Evolutionary conservation across 2,797 vertebrate genomes (phyloP), one percentile per base, ranked within the genome.

Genomic region (Tachyglossus aculeatus): DNA sequence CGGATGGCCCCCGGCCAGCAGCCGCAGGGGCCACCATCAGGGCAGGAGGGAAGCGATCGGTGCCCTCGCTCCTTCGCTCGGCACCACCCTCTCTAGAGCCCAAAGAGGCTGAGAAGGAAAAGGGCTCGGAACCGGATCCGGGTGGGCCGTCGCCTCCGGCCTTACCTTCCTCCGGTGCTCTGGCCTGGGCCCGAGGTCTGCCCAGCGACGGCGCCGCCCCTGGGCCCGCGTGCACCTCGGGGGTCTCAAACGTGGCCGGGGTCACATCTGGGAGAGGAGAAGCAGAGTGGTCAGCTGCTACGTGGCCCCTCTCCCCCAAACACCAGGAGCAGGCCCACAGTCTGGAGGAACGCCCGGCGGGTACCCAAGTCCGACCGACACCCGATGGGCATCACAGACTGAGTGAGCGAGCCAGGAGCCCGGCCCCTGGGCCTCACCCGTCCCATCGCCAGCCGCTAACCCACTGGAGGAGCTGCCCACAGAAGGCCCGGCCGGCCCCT

Each of bases 231-330:
- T 70, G 88, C 7, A 93, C 95, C 44, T 96, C 94, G 15, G 98
- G 98, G 1, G 98, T 99, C 90, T 98, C 97, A 91, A 99, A 99
- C 0, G 95, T 95, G 27, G 96, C 95, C 25, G 98, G 98, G 4
- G 97, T 98, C 76, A 96, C 94, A 82, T 98, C 97, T 99, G 57
- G 39, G 37, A 19, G 15, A 36, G 37, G 9, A 60, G 9, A 22
- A 24, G 6, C 1, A 3, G 25, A 55, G 4, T 6, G 1, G 1
- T 16, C 27, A 54, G 56, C 1, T 27, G 38, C 2, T 18, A 1
- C 29, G 9, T 3, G 32, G 25, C n/a, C 33, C 24, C 11, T 29
- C 38, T 51, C 15, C 7, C 7, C 7, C 34, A 5, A 38, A 57
- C 60, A 36, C 5, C n/a, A 27, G 11, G 31, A 11, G 12, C 31